Evolutionary conservation across 2,113 vertebrate genomes (phyloP).

Genomic region (Planiliza haematocheilus): DNA sequence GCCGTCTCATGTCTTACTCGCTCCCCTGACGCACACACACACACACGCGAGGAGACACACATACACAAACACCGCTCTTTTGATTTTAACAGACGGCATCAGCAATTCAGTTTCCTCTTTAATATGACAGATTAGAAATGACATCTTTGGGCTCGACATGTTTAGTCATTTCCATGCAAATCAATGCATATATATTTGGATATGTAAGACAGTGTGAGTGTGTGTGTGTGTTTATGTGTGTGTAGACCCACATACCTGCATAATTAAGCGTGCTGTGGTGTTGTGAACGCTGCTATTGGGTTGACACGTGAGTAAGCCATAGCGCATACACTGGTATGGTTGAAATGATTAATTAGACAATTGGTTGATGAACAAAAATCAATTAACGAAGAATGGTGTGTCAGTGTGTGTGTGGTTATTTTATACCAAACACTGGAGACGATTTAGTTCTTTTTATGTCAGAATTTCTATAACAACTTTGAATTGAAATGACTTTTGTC

Average conservation of each 20-base stretch:
- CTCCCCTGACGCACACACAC: constrained; percentile 45
- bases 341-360: constrained; percentile 10
- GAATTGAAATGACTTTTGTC: not conserved
- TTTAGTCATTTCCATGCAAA: constrained; percentile 81
- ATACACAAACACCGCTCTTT: constrained; percentile 52
- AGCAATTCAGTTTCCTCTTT: constrained; percentile 75
- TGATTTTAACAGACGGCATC: constrained; percentile 79
- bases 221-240: constrained; percentile 19
- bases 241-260: constrained; percentile 39
- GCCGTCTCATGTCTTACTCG: constrained; percentile 76
- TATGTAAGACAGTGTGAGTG: constrained; percentile 42
- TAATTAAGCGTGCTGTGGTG: constrained; percentile 62
- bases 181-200: constrained; percentile 69
- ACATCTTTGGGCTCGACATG: constrained; percentile 78
- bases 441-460: not conserved
- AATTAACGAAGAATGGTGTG: constrained; percentile 6
- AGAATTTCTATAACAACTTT: not conserved
- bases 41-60: constrained; percentile 25
- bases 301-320: constrained; percentile 11
- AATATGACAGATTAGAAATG: constrained; percentile 84
- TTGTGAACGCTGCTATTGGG: constrained; percentile 32
- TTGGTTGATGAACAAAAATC: constrained; percentile 5
- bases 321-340: not conserved
- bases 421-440: not conserved
- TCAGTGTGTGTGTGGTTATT: no score